Evolutionary conservation across 2,888 invertebrate species (phyloP), one percentile per base, ranked within the genome.

Genomic region (Heliconius sara): DNA sequence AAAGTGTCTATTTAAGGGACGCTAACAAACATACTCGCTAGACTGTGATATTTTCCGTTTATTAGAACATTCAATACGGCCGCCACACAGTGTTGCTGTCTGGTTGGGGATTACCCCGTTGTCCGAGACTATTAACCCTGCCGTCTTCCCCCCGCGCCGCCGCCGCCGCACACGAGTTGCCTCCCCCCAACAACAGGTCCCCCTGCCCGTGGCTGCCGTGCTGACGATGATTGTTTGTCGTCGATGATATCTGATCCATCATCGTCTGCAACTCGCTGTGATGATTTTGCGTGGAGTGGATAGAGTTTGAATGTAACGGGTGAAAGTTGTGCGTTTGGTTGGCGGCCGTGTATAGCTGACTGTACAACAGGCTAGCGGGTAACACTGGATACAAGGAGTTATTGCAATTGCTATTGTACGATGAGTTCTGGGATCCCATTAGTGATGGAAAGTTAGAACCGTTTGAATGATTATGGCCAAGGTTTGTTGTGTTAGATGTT

Each of bases 321-420:
- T 97, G 97, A 87, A 97, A 97, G 86, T 97, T 96, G 85, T 97
- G 97, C 30, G 96, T 96, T 88, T 97, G 97, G 87, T 97, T 97
- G 67, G 97, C 97, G 0, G 97, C 97, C 6, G 97, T 97, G 86
- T 98, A 98, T 30, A 98, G 91, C 88, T 98, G 98, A 12, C 98
- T 98, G 91, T 98, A 98, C 5, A 98, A 94, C 83, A 98, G 93
- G 86, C 98, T 98, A 2, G 97, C 97, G 3, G 98, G 98, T 60
- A 98, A 92, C 7, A 98, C 98, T 0, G 97, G 97, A 87, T 97
- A 97, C 0, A 97, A 89, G 0, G 97, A 97, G 84, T 97, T 97
- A 90, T 97, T 97, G 87, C 97, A 97, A 85, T 96, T 97, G 84
- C 95, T 93, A 84, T 94, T 92, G 0, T 96, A 96, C 65, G 96